Conservation (phyloP, 2,113 vertebrate genomes). For the Dicrurus megarhynchus region DNA sequence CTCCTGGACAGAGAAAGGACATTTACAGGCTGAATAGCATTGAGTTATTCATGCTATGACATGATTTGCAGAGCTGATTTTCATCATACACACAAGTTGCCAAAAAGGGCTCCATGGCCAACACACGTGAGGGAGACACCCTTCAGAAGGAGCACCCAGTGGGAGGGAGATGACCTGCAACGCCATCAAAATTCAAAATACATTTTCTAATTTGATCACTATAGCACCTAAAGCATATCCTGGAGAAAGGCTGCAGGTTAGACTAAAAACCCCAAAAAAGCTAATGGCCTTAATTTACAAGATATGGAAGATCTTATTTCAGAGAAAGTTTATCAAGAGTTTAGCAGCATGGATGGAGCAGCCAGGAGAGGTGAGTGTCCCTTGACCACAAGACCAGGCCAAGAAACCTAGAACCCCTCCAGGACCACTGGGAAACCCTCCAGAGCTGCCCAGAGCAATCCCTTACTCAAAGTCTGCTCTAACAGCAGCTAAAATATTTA, state of each 20-base stretch:
- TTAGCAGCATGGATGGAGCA: background rate
- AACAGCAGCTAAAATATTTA: background rate
- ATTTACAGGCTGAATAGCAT: background rate
- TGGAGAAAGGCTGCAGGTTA: background rate
- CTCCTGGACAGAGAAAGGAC: background rate
- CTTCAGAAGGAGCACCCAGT: background rate
- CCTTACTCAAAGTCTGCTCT: background rate
- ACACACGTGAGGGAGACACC: fast-evolving
- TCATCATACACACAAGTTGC: fast-evolving
- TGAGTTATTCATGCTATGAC: background rate
- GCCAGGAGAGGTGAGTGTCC: background rate
- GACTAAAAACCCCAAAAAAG: background rate
- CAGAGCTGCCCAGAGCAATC: background rate
- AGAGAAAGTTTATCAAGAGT: background rate
- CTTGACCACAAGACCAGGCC: background rate
- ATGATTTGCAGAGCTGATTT: background rate
- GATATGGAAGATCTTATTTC: background rate
- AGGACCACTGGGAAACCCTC: background rate
- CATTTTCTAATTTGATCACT: background rate
- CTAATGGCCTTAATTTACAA: background rate
- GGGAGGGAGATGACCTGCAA: background rate
- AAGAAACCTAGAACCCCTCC: background rate
- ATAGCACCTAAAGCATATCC: background rate
- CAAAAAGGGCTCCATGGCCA: background rate
- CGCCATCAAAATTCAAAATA: background rate